Base-by-base conservation (phyloP, 2,888 invertebrate species). In the Thalpophila matura region DNA sequence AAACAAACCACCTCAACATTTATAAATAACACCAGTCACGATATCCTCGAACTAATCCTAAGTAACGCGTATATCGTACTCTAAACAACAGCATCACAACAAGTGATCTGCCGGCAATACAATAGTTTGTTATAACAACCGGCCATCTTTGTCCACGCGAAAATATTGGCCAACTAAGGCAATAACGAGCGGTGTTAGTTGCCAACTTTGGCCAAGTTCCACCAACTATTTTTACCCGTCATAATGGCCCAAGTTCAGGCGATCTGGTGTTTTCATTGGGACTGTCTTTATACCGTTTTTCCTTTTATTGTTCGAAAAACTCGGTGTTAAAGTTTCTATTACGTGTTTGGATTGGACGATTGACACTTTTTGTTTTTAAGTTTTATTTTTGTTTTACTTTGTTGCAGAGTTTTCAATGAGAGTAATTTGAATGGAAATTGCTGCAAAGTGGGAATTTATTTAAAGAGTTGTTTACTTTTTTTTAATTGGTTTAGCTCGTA, bases 91-190 rank as follows among this genome's bases (percentile, higher is more conserved):
- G 43, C 55, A 9, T 3, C 35, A n/a, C n/a, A n/a, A 51, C 56
- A 60, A 84, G 81, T 86, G 89, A 90, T 91, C 83, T 86, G 81
- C 82, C 82, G 80, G 72, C 81, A 82, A 84, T 82, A 89, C 84
- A 89, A 91, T 88, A 89, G 86, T 88, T 90, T 89, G 88, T 88
- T 89, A 88, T 86, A 86, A 90, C 86, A 90, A 82, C 83, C 79
- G 73, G 74, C 83, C 88, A 85, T 90, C 86, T 87, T 91, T 88
- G 88, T 88, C 84, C 88, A 81, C 82, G 80, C 86, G 86, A 93
- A 93, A 94, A 94, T 93, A 93, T 93, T 91, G 89, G 86, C 86
- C 89, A 93, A 94, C 92, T 94, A 93, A 89, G 88, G 90, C 91
- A 93, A 93, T 94, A 94, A 94, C 91, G 87, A 91, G 88, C 77